A percentile compares a stretch with the other conserved stretches of the same genome.
These are phyloP conservation scores for Pelobates fuscus DNA, from an alignment of 2,113 vertebrate species.

Conservation along the genomic window DNA sequence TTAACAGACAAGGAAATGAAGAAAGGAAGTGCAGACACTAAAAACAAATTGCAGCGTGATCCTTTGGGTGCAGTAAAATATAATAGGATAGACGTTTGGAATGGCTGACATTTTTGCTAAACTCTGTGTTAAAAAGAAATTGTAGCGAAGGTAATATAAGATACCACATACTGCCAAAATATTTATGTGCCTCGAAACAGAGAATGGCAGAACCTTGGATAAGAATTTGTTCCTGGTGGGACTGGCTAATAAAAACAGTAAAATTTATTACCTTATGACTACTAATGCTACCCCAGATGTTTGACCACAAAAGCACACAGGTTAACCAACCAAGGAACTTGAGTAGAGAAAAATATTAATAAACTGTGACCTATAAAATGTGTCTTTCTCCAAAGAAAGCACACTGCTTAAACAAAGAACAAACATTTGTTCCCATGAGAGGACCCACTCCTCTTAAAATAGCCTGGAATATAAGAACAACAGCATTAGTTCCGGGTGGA, in stretches of 20 bases:
- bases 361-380: constrained; percentile 54
- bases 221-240: constrained; percentile 56
- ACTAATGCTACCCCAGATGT: constrained; percentile 56
- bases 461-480: background rate
- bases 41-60: constrained; percentile 54
- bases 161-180: constrained; percentile 57
- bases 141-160: constrained; percentile 54
- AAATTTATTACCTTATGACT: constrained; percentile 58
- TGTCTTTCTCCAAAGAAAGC: constrained; percentile 56
- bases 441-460: constrained; percentile 21
- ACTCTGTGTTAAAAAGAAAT: constrained; percentile 50
- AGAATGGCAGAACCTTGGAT: constrained; percentile 60
- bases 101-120: constrained; percentile 53
- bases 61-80: constrained; percentile 33
- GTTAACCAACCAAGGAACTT: constrained; percentile 56
- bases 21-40: constrained; percentile 47
- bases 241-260: constrained; percentile 57
- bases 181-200: constrained; percentile 63
- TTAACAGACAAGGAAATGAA: constrained; percentile 47
- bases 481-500: background rate
- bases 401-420: constrained; percentile 51
- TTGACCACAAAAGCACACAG: constrained; percentile 57
- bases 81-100: constrained; percentile 56
- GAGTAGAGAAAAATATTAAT: constrained; percentile 54
- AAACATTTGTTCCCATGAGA: constrained; percentile 45